Conservation (phyloP, 2,888 invertebrate genomes). For the Unio pictorum region DNA sequence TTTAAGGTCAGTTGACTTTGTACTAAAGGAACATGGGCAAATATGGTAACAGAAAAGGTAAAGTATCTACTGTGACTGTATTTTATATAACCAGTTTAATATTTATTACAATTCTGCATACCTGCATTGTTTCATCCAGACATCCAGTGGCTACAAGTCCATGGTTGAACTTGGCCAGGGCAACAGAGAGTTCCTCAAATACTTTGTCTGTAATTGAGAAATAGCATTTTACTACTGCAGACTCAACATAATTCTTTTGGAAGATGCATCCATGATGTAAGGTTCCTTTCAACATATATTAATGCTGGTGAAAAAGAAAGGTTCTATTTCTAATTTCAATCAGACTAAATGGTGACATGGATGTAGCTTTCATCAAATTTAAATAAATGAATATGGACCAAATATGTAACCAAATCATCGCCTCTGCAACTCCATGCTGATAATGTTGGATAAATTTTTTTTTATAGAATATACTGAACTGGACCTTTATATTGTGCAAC, state of each 20-base stretch:
- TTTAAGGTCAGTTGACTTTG: too few relatives aligned
- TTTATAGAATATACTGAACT: too few relatives aligned
- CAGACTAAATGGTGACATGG: too few relatives aligned
- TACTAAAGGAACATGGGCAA: too few relatives aligned
- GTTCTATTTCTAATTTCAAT: too few relatives aligned
- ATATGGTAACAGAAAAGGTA: too few relatives aligned
- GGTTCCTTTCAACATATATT: not conserved
- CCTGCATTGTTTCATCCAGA: constrained; percentile 78
- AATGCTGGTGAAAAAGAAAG: not conserved
- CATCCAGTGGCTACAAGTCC: constrained; percentile 83
- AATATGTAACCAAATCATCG: too few relatives aligned
- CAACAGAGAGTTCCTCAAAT: constrained; percentile 82
- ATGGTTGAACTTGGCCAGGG: constrained; percentile 85
- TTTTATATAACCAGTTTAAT: not conserved
- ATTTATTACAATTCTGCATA: constrained; percentile 27
- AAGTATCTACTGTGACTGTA: not conserved
- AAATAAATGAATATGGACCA: too few relatives aligned
- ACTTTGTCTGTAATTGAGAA: constrained; percentile 48
- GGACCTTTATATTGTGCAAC: too few relatives aligned
- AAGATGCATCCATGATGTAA: not conserved
- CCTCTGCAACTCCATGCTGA: too few relatives aligned
- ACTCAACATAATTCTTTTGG: not conserved
- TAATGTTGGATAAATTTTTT: too few relatives aligned
- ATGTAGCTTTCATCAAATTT: too few relatives aligned
- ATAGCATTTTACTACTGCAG: not conserved